Conservation (phyloP, 1,140 invertebrate species). For the Brachionus calyciflorus region DNA sequence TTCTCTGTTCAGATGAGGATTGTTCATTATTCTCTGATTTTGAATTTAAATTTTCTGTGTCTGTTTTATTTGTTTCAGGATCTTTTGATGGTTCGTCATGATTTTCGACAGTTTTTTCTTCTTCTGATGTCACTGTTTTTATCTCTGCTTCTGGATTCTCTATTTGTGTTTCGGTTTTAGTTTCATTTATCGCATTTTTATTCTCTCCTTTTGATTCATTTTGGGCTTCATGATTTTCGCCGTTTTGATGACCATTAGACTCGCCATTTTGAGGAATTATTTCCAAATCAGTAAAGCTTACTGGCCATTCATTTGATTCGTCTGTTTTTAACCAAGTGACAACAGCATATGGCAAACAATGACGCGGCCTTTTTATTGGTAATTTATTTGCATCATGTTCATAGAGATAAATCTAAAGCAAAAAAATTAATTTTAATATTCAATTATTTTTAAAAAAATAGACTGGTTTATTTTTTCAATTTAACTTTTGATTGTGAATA, state of each 20-base stretch:
- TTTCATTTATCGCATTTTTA: background rate
- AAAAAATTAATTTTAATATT: background rate
- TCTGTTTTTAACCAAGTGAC: slow-evolving; percentile 5
- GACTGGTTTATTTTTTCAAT: too few relatives aligned
- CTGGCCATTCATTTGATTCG: slow-evolving; percentile 24
- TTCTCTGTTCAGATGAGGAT: background rate
- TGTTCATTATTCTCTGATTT: background rate
- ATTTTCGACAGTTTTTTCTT: background rate
- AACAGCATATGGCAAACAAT: slow-evolving; percentile 30
- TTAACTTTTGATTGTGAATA: too few relatives aligned
- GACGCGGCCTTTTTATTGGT: background rate
- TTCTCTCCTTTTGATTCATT: too few relatives aligned
- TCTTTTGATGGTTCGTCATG: background rate
- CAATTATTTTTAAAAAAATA: too few relatives aligned
- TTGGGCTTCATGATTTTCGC: background rate
- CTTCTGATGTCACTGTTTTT: background rate
- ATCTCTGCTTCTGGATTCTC: background rate
- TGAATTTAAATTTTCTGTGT: background rate
- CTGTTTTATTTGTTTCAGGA: background rate
- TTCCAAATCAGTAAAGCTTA: slow-evolving; percentile 28
- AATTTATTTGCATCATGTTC: slow-evolving; percentile 24
- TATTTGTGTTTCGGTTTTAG: background rate
- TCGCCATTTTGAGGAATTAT: background rate
- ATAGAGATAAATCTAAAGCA: slow-evolving; percentile 14
- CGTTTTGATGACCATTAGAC: background rate